These are phyloP conservation scores for Pedionomus torquatus DNA, from an alignment of 2,113 vertebrate species.

Conservation along the genomic window DNA sequence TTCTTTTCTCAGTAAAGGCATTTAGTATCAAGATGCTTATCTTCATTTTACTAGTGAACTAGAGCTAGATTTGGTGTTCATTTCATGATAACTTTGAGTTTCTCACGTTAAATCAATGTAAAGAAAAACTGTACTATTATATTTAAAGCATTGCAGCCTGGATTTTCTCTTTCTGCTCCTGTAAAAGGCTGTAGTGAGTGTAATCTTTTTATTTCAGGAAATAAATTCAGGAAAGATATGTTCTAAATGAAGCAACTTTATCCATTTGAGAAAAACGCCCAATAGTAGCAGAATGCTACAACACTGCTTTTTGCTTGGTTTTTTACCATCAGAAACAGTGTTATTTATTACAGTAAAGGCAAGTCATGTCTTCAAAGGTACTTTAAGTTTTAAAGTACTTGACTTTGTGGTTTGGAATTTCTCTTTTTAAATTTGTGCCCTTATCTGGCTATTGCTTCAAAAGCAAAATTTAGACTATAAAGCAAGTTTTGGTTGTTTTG, in stretches of 20 bases:
- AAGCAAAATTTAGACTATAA: background rate
- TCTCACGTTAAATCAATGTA: background rate
- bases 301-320: background rate
- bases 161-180: background rate
- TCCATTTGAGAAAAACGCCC: background rate
- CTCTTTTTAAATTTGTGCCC: background rate
- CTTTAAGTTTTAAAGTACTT: background rate
- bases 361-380: background rate
- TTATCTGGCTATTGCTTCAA: background rate
- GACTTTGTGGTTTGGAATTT: background rate
- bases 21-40: background rate
- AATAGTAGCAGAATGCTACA: background rate
- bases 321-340: background rate
- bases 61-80: background rate
- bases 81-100: background rate
- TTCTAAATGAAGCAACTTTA: background rate
- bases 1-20: background rate
- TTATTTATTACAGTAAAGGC: accelerated
- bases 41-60: background rate
- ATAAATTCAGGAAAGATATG: background rate
- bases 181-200: background rate
- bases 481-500: background rate
- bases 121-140: background rate
- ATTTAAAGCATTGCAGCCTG: background rate
- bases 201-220: background rate